phyloP scores from a whole-genome alignment of 2,888 invertebrate species.

The Neoaliturus tenellus region DNA sequence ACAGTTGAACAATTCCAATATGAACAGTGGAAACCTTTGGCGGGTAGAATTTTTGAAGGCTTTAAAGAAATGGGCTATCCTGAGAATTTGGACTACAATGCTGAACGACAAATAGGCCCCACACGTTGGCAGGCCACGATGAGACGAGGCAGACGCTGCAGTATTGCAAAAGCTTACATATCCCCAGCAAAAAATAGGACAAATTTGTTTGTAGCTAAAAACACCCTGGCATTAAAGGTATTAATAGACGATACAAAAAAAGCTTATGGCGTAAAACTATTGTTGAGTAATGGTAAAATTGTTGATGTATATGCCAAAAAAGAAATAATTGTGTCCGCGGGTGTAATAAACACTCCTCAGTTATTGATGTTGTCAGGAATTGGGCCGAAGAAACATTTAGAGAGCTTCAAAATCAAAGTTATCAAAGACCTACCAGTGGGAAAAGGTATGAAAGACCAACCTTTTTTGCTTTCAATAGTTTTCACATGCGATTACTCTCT shows the following conservation, averaged over 20 bases:
- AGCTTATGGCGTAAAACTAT: slow-evolving; percentile 77
- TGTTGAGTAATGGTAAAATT: slow-evolving; percentile 71
- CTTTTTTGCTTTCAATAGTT: slow-evolving; percentile 52
- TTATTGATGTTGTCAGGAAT: slow-evolving; percentile 87
- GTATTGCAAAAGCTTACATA: slow-evolving; percentile 63
- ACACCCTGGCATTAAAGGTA: slow-evolving; percentile 75
- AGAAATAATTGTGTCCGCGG: slow-evolving; percentile 85
- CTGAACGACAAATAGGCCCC: too few relatives aligned
- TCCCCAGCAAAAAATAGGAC: slow-evolving; percentile 62
- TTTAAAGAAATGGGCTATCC: too few relatives aligned
- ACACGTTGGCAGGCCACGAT: slow-evolving; percentile 62
- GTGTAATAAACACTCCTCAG: slow-evolving; percentile 88
- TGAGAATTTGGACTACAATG: too few relatives aligned
- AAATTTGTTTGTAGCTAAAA: slow-evolving; percentile 77
- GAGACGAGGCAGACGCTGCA: slow-evolving; percentile 59
- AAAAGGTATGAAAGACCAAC: slow-evolving; percentile 73
- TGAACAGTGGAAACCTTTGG: slow-evolving; percentile 82
- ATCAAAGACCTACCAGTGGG: slow-evolving; percentile 78
- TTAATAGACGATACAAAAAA: slow-evolving; percentile 74
- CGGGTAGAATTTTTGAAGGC: too few relatives aligned
- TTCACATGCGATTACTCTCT: slow-evolving; percentile 45
- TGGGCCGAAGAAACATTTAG: slow-evolving; percentile 77
- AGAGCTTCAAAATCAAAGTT: slow-evolving; percentile 74
- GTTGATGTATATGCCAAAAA: slow-evolving; percentile 75
- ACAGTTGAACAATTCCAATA: slow-evolving; percentile 89